Percentiles rank a stretch among this genome's conserved stretches.
phyloP scores from a whole-genome alignment of 2,888 invertebrate genomes.

The Plagiodera versicolora region DNA sequence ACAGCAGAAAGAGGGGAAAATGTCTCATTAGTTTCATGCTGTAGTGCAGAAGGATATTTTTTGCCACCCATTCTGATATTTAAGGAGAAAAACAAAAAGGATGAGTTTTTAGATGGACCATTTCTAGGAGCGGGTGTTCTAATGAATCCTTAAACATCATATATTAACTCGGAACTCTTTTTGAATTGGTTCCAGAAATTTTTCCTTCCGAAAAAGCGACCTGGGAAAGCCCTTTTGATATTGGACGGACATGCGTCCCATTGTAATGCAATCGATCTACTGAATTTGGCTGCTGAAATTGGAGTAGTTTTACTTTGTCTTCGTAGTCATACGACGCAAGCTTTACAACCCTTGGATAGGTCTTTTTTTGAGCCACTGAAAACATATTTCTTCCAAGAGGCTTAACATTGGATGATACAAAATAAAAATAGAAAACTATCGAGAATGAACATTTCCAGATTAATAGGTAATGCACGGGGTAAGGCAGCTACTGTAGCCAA shows the following conservation, averaged over 20 bases:
- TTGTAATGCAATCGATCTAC: constrained; percentile 23
- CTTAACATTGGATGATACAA: constrained; percentile 15
- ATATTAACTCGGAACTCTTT: constrained; percentile 18
- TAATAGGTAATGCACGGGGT: too few species aligned
- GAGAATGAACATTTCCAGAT: too few species aligned
- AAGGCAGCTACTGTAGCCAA: constrained; percentile 11
- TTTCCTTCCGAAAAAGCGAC: constrained; percentile 31
- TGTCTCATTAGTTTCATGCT: constrained; percentile 20
- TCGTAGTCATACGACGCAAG: constrained; percentile 38
- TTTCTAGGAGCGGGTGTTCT: constrained; percentile 32
- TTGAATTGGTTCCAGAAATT: constrained; percentile 1
- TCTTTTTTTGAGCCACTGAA: constrained; percentile 40
- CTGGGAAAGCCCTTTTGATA: constrained; percentile 42
- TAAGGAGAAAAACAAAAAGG: constrained; percentile 31
- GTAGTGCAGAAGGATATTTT: constrained; percentile 25
- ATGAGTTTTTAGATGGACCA: constrained; percentile 27
- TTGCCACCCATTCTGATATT: constrained; percentile 25
- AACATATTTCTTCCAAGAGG: constrained; percentile 27
- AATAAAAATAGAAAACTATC: constrained; percentile 18
- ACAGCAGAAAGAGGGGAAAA: constrained; percentile 21
- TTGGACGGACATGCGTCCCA: constrained; percentile 37
- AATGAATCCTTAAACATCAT: constrained; percentile 30
- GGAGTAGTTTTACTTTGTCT: constrained; percentile 39
- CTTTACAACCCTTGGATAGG: constrained; percentile 40
- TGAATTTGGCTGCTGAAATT: constrained; percentile 31